These are phyloP conservation scores for Priocnemis perturbator DNA, from an alignment of 2,888 invertebrate species.

Conservation along the genomic window DNA sequence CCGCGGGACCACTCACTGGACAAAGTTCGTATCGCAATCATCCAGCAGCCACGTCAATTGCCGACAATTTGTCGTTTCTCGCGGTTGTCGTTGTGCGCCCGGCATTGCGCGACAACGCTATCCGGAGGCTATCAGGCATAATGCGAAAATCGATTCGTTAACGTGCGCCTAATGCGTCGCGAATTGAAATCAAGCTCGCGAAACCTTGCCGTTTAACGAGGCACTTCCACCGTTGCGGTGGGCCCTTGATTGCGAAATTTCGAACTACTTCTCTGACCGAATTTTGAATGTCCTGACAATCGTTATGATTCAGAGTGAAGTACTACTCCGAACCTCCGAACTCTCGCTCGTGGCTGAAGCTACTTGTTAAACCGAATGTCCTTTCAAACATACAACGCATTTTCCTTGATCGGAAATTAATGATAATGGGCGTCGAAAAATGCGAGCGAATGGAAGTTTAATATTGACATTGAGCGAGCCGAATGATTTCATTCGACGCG, in stretches of 20 bases:
- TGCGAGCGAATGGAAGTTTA: too few species aligned
- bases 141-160: conserved; percentile 40
- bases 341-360: too few species aligned
- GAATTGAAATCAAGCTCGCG: conserved; percentile 33
- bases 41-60: conserved; percentile 54
- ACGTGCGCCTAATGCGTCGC: conserved; percentile 14
- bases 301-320: background rate
- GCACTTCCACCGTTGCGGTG: background rate
- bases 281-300: background rate
- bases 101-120: background rate
- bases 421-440: too few species aligned
- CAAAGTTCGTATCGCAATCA: conserved; percentile 59
- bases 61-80: conserved; percentile 53
- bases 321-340: too few species aligned
- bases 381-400: too few species aligned
- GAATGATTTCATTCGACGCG: too few species aligned
- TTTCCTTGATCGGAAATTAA: too few species aligned
- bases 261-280: too few species aligned
- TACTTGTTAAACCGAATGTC: too few species aligned
- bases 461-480: too few species aligned
- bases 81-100: background rate
- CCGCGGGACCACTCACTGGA: conserved; percentile 27
- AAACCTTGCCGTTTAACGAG: background rate
- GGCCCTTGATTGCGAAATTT: too few species aligned
- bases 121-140: conserved; percentile 19